These are phyloP conservation scores for Dryomyza anilis DNA, from an alignment of 2,888 invertebrate genomes.

Conservation along the genomic window DNA sequence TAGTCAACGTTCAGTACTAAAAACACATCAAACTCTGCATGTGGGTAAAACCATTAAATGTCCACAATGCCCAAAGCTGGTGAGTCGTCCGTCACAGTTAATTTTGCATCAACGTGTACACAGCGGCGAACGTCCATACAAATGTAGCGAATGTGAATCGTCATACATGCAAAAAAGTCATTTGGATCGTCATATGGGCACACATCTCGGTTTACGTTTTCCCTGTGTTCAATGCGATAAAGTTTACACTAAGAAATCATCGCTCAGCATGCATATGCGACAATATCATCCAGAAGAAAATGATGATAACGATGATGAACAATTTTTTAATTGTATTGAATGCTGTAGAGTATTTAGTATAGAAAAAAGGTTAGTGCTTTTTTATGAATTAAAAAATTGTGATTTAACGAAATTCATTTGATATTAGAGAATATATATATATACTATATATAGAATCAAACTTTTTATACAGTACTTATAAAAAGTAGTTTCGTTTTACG, in stretches of 20 bases:
- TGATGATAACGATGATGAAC: background rate
- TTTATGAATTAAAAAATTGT: no score
- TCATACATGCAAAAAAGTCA: slow-evolving; percentile 43
- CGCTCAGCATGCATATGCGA: slow-evolving; percentile 39
- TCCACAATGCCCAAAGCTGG: slow-evolving; percentile 39
- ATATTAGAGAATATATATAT: no score
- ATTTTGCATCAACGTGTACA: slow-evolving; percentile 41
- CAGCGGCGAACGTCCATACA: slow-evolving; percentile 42
- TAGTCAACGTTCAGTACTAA: slow-evolving; percentile 40
- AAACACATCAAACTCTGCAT: slow-evolving; percentile 41
- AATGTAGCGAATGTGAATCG: slow-evolving; percentile 39
- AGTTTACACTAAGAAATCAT: slow-evolving; percentile 40
- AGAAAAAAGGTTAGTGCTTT: slow-evolving; percentile 10
- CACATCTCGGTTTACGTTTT: slow-evolving; percentile 41
- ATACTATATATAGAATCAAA: no score
- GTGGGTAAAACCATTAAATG: slow-evolving; percentile 42
- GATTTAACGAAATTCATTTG: no score
- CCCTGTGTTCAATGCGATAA: slow-evolving; percentile 39
- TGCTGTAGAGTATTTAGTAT: background rate
- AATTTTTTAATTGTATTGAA: background rate
- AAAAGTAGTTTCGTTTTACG: no score
- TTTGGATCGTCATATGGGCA: slow-evolving; percentile 41
- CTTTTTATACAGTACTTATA: no score
- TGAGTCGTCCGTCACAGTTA: slow-evolving; percentile 42
- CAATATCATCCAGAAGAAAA: no score